Evolutionary conservation across 2,797 vertebrate genomes (phyloP), one percentile per base, ranked within the genome.

Genomic region (Platalea minor): DNA sequence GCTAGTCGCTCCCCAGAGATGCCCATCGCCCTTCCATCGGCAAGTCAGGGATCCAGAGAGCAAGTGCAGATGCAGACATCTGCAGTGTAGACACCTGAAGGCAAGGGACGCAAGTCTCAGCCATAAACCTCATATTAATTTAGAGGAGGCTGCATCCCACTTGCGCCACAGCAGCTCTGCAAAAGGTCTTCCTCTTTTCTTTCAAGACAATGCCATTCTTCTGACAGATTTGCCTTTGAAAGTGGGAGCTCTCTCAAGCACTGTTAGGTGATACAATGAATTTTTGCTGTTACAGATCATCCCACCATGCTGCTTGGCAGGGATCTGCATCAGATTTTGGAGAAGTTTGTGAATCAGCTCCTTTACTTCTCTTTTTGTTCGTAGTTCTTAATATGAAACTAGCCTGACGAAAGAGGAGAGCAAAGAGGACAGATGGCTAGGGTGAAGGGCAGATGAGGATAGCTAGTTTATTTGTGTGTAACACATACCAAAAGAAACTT

Each of bases 391-490:
- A 56, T 68, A 74, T 13, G 45, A 95, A 92, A 93, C 61, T 59
- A 59, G 33, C 48, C 50, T 29, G 15, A 57, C 0, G 5, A 88
- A 91, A 87, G 80, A 69, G 88, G 64, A 96, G 60, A 87, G 64
- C 64, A 68, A 83, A 82, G 81, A 65, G 64, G 68, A 92, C 64
- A 90, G 63, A 90, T 53, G 73, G 70, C 50, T 86, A 75, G 29
- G n/a, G 59, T 90, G 92, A 92, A 94, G 68, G 76, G 79, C 69
- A 88, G 69, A 76, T 41, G 61, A 95, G 73, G 87, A 91, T 37
- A 89, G 61, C 53, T 61, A 1, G 1, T 53, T 83, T 67, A 68
- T 80, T 72, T 95, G 45, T 77, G n/a, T 84, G 41, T 31, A 56
- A 77, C 11, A 91, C 46, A 70, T 63, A 80, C 63, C 86, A 81